A percentile compares a stretch with the other conserved stretches of the same genome.
Evolutionary conservation across 2,113 vertebrate species (phyloP).

Genomic region (Anoura caudifer): DNA sequence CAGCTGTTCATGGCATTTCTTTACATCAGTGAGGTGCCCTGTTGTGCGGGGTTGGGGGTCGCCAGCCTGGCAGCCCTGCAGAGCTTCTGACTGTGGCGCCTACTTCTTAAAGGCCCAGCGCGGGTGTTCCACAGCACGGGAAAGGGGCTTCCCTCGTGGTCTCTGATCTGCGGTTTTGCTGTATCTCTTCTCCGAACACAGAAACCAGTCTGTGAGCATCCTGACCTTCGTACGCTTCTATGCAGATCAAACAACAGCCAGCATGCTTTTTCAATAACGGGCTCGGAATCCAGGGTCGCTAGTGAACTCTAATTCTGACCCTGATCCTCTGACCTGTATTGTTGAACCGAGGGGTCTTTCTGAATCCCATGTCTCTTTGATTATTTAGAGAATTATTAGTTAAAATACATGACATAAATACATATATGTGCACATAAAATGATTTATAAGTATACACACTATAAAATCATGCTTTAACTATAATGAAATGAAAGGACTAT

Average conservation of each 20-base stretch:
- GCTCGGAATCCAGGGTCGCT: background rate
- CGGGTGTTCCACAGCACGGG: background rate
- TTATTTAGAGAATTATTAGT: background rate
- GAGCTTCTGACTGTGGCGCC: background rate
- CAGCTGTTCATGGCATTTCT: constrained; percentile 49
- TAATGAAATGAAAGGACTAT: background rate
- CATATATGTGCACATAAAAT: background rate
- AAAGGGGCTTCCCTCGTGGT: constrained; percentile 19
- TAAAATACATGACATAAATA: background rate
- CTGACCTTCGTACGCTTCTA: background rate
- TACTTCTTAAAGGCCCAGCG: background rate
- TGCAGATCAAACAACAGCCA: constrained; percentile 53
- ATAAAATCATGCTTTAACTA: background rate
- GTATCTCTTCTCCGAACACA: constrained; percentile 42
- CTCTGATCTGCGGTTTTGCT: constrained; percentile 53
- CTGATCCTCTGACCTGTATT: background rate
- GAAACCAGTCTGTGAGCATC: background rate
- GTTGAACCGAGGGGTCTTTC: background rate
- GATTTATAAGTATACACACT: background rate
- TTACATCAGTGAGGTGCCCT: constrained; percentile 64
- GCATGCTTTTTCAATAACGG: background rate
- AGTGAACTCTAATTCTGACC: background rate
- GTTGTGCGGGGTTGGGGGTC: background rate
- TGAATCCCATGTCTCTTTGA: background rate
- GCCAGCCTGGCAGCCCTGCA: background rate